phyloP scores from a whole-genome alignment of 2,113 vertebrate genomes.

The Merops nubicus region DNA sequence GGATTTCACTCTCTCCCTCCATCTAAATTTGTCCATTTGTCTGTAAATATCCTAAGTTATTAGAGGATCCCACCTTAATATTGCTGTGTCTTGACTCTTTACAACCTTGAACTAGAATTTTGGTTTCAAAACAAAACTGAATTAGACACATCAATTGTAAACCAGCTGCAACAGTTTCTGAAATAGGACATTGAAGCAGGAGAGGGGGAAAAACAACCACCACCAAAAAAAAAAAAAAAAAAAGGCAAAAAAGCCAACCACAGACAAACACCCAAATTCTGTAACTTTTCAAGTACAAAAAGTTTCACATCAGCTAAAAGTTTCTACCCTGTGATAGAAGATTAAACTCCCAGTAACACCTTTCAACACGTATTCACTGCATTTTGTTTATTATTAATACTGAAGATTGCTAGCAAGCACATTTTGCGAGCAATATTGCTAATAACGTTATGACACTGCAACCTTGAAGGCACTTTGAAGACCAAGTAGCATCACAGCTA shows the following conservation, averaged over 20 bases:
- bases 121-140: neutral
- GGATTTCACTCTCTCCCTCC: neutral
- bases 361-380: neutral
- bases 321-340: neutral
- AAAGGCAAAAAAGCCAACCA: neutral
- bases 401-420: neutral
- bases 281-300: neutral
- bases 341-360: neutral
- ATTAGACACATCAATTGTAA: neutral
- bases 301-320: neutral
- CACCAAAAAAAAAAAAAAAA: neutral
- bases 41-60: neutral
- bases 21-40: neutral
- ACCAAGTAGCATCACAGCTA: neutral
- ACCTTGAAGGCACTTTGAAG: slow-evolving; percentile 44
- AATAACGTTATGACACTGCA: neutral
- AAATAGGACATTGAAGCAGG: neutral
- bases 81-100: neutral
- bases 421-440: slow-evolving; percentile 15
- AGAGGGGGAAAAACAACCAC: neutral
- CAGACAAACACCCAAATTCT: neutral
- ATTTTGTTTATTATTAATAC: neutral
- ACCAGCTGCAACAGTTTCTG: neutral
- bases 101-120: neutral
- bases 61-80: neutral